phyloP scores from a whole-genome alignment of 2,797 vertebrate genomes.

The Tamandua tetradactyla region DNA sequence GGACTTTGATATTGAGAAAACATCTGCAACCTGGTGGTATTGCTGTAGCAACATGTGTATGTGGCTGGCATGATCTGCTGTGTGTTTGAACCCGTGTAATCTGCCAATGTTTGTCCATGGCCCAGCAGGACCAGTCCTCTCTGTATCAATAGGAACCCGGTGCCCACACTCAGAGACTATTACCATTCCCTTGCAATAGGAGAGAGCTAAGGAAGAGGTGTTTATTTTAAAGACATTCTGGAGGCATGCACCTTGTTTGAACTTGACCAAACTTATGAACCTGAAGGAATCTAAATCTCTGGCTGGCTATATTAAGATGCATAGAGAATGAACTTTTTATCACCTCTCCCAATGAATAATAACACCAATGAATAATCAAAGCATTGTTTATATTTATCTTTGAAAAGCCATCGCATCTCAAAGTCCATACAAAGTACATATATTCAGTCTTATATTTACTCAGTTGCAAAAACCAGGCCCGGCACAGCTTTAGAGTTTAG shows the following conservation, averaged over 20 bases:
- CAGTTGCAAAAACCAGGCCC: not conserved
- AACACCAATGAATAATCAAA: not conserved
- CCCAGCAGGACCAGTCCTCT: not conserved
- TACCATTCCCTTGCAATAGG: not conserved
- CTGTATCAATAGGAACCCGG: not conserved
- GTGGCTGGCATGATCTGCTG: not conserved
- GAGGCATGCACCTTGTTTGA: slow-evolving; percentile 42
- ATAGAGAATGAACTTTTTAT: slow-evolving; percentile 33
- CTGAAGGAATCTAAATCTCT: not conserved
- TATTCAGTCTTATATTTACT: not conserved
- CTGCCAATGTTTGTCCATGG: not conserved
- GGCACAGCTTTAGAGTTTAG: not conserved
- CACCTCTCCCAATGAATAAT: slow-evolving; percentile 9
- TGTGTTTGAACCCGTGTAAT: not conserved
- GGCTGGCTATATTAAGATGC: not conserved
- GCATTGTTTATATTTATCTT: not conserved
- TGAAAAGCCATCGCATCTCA: not conserved
- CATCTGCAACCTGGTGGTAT: not conserved
- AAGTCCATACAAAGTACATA: not conserved
- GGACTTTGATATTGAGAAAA: not conserved
- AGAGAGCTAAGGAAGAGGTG: not conserved
- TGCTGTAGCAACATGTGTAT: no score
- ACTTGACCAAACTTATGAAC: not conserved
- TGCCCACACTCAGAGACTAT: not conserved
- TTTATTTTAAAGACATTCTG: slow-evolving; percentile 44